Evolutionary conservation across 2,888 invertebrate genomes (phyloP).

Genomic region (Caenorhabditis sp.): DNA sequence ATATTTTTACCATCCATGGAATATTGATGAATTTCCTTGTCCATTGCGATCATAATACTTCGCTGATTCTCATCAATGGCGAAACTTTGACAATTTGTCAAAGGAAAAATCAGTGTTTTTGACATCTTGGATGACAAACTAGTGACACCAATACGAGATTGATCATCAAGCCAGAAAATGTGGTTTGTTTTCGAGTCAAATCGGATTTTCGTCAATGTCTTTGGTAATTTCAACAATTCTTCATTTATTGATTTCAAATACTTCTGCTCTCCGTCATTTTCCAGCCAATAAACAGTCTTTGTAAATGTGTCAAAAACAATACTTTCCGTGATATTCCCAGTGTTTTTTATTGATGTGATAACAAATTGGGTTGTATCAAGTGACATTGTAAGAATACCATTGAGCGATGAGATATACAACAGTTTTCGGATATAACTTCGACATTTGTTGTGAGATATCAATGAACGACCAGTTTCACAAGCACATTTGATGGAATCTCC

Average conservation of each 20-base stretch:
- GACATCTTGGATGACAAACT: conserved; percentile 3
- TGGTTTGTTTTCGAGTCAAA: neutral
- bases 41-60: neutral
- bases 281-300: neutral
- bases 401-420: neutral
- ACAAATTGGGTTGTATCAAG: neutral
- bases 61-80: neutral
- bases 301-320: neutral
- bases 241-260: neutral
- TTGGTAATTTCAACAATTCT: neutral
- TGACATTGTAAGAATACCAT: conserved; percentile 2
- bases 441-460: neutral
- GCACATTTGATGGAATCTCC: neutral
- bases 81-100: neutral
- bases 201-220: neutral
- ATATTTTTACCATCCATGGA: neutral
- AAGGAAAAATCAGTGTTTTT: conserved; percentile 1
- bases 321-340: neutral
- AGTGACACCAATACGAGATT: conserved; percentile 5
- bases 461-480: conserved; percentile 2
- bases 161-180: conserved; percentile 4
- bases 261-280: neutral
- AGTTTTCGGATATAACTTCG: neutral
- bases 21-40: neutral
- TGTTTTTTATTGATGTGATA: neutral